These are phyloP conservation scores for Apeira syringaria DNA, from an alignment of 2,888 invertebrate genomes.

Conservation along the genomic window DNA sequence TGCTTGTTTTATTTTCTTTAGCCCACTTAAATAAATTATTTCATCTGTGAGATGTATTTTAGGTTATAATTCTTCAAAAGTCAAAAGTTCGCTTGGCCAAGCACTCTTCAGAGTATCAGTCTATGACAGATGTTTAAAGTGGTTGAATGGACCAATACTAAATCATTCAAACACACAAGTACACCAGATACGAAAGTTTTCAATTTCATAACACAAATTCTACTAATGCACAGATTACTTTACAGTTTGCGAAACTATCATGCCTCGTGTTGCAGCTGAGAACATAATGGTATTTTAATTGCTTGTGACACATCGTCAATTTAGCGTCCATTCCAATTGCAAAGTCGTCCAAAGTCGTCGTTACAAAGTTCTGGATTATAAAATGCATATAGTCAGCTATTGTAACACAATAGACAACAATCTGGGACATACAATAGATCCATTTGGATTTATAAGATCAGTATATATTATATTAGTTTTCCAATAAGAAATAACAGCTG, in stretches of 20 bases:
- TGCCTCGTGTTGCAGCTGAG: conserved; percentile 32
- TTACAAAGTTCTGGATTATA: not conserved
- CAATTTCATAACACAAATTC: conserved; percentile 25
- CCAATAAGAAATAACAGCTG: no score
- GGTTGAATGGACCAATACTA: conserved; percentile 2
- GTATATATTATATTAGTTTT: no score
- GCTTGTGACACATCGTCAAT: conserved; percentile 34
- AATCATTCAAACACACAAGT: conserved; percentile 4
- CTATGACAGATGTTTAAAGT: not conserved
- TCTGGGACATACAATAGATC: not conserved
- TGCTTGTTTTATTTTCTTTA: no score
- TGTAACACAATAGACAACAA: not conserved
- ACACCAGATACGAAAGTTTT: not conserved
- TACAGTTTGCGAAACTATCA: conserved; percentile 6
- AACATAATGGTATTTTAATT: conserved; percentile 39
- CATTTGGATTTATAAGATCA: no score
- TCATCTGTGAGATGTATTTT: no score
- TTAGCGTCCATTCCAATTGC: conserved; percentile 18
- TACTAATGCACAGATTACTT: no score
- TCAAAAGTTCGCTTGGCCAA: no score
- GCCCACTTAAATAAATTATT: no score
- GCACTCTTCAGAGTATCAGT: no score
- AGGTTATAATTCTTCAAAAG: no score
- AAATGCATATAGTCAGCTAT: conserved; percentile 1
- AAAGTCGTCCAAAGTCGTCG: conserved; percentile 3